Evolutionary conservation across 2,113 vertebrate genomes (phyloP), one percentile per base, ranked within the genome.

Genomic region (Astatoreochromis straeleni): DNA sequence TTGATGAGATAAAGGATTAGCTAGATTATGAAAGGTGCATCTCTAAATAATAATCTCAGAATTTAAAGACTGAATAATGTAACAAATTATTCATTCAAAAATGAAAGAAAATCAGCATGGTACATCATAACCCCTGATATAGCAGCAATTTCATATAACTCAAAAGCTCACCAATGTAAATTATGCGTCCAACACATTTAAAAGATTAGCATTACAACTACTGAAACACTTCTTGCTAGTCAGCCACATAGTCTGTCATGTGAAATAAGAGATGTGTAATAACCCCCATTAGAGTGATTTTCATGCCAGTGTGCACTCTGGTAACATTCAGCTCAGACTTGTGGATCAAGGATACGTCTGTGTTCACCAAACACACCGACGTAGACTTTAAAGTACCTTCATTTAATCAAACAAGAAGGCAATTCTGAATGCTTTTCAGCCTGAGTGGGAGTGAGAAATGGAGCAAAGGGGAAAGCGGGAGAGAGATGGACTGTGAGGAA

Each of bases 401-500:
- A 81, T 82, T 83, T 42, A 38, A 81, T 88, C 84, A 84, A 86
- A 82, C 53, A 42, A 75, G 42, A 45, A 60, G 65, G 26, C 31
- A 31, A 19, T 55, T 82, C 45, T 85, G 35, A 87, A 63, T 63
- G 19, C 51, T 42, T 54, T 31, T 35, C 54, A 73, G 84, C 24
- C n/a, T 49, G 57, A 88, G 87, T 91, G 86, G 84, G 87, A 82
- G 82, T 73, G 38, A 83, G 47, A 24, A 42, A 17, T 10, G 54
- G 40, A 79, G 81, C 10, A 82, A 90, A 38, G 49, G 79, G n/a
- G 68, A 42, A 49, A 57, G 85, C 2, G 24, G 12, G 47, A 53
- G 78, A 83, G 70, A 58, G 81, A 83, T 31, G 75, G 55, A 83
- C 82, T 84, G 88, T n/a, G 80, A 85, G 83, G 33, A 87, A 90